Conservation (phyloP, 2,888 invertebrate species). For the Lymantria monacha region DNA sequence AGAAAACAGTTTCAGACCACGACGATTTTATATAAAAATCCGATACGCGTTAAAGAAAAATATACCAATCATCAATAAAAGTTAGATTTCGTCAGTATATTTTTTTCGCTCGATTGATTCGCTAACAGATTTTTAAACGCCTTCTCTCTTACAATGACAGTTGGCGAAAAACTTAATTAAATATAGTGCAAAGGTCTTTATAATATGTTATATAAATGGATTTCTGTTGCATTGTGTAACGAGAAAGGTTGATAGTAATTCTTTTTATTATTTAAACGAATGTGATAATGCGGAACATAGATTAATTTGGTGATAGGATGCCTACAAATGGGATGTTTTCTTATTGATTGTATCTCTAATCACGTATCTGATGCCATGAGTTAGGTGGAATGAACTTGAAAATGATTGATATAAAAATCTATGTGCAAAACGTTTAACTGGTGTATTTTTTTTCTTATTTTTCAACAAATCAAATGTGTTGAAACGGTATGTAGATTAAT, state of each 20-base stretch:
- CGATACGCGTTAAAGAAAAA: background rate
- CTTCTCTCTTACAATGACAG: slow-evolving; percentile 9
- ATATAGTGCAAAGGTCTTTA: slow-evolving; percentile 9
- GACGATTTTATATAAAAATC: background rate
- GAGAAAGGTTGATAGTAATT: background rate
- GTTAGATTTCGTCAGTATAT: background rate
- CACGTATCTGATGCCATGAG: background rate
- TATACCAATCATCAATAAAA: background rate
- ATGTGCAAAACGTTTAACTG: background rate
- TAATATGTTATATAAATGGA: slow-evolving; percentile 13
- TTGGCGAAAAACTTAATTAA: slow-evolving; percentile 10
- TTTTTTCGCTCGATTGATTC: slow-evolving; percentile 4
- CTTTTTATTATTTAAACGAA: background rate
- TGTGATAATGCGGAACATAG: slow-evolving; percentile 7
- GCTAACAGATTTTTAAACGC: slow-evolving; percentile 7
- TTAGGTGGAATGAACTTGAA: background rate
- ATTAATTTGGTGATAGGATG: slow-evolving; percentile 1
- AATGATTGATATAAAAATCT: background rate
- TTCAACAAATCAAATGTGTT: background rate
- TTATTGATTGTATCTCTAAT: background rate
- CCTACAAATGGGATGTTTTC: background rate
- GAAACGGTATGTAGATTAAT: background rate
- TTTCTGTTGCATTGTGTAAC: slow-evolving; percentile 9
- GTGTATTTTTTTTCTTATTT: background rate
- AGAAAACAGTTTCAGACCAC: background rate